Base-by-base conservation (phyloP, 2,113 vertebrate genomes). In the Pycnonotus jocosus region DNA sequence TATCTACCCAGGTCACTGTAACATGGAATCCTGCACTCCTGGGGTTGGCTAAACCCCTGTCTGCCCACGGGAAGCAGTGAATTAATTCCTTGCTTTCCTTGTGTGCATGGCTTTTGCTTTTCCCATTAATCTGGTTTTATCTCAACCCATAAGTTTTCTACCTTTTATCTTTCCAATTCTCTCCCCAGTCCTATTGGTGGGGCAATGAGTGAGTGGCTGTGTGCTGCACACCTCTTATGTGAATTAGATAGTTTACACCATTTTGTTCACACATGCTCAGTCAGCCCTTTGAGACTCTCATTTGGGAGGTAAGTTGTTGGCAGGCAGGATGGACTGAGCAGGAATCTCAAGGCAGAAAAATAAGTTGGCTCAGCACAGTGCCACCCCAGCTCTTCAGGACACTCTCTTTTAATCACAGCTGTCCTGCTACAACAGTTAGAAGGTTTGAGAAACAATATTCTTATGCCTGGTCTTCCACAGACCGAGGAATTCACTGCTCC, bases 351-450 rank as follows among this genome's bases (percentile, higher is more conserved):
- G 48, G 40, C 12, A 71, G 40, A 56, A 88, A 48, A 64, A 40
- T 11, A 8, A 12, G 13, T 17, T 9, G 4, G 24, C 11, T 62
- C 37, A 68, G 44, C 17, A 50, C 37, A 68, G 31, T 0, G 0
- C 11, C 3, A 3, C 27, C 13, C 25, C 17, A 18, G 37, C 11
- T 68, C 27, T 3, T 3, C 22, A 44, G 27, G 21, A 58, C 21
- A 22, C 21, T 31, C 19, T 85, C 44, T 27, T 50, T 25, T 14
- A 37, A 35, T 57, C 31, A 50, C 37, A 44, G 6, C 17, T 50
- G 23, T 50, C 16, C 44, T 50, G 20, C 50, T 7, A 12, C 20
- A 50, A 21, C 8, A 66, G 11, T 31, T 37, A 37, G 44, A 50
- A 50, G 38, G 31, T 25, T 37, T 66, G 61, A 76, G 21, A 42